Conservation (phyloP, 2,797 vertebrate genomes). For the Anomalospiza imberbis region DNA sequence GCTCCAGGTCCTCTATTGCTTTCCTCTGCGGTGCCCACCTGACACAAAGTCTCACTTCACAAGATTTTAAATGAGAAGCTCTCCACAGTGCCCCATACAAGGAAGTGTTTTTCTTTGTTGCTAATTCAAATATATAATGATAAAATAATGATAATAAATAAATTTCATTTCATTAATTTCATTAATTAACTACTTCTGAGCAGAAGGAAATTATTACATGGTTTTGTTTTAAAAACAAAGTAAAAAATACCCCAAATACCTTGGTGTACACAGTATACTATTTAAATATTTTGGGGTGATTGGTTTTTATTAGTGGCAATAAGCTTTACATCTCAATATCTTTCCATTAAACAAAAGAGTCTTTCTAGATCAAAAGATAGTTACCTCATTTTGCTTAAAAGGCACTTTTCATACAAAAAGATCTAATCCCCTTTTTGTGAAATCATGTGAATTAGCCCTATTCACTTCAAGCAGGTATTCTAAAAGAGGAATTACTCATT, state of each 20-base stretch:
- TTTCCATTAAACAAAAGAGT: background rate
- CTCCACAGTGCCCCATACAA: background rate
- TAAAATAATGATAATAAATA: background rate
- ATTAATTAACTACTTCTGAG: background rate
- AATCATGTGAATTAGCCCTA: background rate
- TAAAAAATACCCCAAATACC: background rate
- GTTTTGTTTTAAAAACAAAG: background rate
- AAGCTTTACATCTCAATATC: background rate
- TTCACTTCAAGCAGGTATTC: background rate
- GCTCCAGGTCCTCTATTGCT: background rate
- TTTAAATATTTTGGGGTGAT: background rate
- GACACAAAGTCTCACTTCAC: background rate
- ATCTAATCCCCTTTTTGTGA: background rate
- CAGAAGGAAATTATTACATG: background rate
- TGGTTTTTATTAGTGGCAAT: background rate
- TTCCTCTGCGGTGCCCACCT: background rate
- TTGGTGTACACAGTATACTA: background rate
- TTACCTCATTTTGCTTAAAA: background rate
- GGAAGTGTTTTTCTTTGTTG: background rate
- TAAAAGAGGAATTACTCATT: background rate
- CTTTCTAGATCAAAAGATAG: background rate
- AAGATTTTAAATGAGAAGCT: background rate
- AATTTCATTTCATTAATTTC: background rate
- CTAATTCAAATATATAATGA: background rate
- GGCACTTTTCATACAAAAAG: background rate